Percentiles rank a stretch among this genome's conserved stretches.
These are phyloP conservation scores for Diploptera punctata DNA, from an alignment of 2,888 invertebrate species.

Conservation along the genomic window DNA sequence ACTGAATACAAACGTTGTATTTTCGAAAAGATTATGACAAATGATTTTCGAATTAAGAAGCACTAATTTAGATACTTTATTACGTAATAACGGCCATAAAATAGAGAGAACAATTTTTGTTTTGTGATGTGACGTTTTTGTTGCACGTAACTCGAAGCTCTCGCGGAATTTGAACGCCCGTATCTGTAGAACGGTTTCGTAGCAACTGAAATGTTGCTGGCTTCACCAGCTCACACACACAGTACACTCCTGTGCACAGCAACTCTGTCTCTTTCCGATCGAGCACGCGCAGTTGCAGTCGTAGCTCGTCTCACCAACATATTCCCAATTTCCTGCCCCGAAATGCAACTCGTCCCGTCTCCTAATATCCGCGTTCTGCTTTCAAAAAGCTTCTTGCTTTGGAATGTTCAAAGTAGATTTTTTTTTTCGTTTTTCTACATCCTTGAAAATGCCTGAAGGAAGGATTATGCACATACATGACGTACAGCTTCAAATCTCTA, in stretches of 20 bases:
- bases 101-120: no score
- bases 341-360: conserved; percentile 4
- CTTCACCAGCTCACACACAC: background rate
- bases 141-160: background rate
- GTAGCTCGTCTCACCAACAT: no score
- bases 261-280: background rate
- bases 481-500: no score
- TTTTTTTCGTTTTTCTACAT: background rate
- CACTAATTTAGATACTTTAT: no score
- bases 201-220: background rate
- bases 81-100: no score
- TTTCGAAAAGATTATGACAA: no score
- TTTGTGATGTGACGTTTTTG: background rate
- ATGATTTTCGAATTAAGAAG: no score
- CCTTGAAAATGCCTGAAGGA: no score
- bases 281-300: no score
- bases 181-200: background rate
- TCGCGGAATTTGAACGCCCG: background rate
- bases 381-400: conserved; percentile 10
- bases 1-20: no score
- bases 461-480: no score
- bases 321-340: conserved; percentile 26
- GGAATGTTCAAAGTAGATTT: conserved; percentile 20
- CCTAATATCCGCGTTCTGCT: conserved; percentile 20
- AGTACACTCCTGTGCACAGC: background rate